phyloP scores from a whole-genome alignment of 35 echinoderm and acorn worm genomes.

The Lytechinus variegatus region DNA sequence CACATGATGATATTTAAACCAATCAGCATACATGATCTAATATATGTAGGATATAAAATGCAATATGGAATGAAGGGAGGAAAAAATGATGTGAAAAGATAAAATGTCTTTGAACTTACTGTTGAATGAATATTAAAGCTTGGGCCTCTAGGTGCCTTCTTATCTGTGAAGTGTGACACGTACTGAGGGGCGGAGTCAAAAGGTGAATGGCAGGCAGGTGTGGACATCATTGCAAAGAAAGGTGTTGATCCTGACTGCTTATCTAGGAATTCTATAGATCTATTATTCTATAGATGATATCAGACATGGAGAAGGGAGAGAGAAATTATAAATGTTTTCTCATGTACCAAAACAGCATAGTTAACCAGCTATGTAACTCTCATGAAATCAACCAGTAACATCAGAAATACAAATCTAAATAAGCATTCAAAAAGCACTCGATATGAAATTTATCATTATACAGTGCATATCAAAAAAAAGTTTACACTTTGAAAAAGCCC shows the following conservation, averaged over 20 bases:
- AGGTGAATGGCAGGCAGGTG: slow-evolving; percentile 92
- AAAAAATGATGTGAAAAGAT: too few species aligned
- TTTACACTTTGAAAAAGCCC: too few species aligned
- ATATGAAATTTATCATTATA: too few species aligned
- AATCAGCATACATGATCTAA: too few species aligned
- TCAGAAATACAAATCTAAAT: too few species aligned
- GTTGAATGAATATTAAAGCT: slow-evolving; percentile 69
- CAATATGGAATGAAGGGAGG: too few species aligned
- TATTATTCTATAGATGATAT: slow-evolving; percentile 71
- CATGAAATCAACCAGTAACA: too few species aligned
- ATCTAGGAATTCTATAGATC: slow-evolving; percentile 79
- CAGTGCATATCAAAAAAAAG: too few species aligned
- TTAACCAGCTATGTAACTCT: too few species aligned
- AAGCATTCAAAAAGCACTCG: too few species aligned
- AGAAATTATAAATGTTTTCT: not conserved
- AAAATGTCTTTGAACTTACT: not conserved
- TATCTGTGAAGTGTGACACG: slow-evolving; percentile 76
- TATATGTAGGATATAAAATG: too few species aligned
- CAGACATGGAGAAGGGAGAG: not conserved
- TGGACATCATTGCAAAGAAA: slow-evolving; percentile 97
- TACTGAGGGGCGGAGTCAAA: slow-evolving; percentile 98
- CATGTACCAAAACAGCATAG: not conserved
- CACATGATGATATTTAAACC: too few species aligned
- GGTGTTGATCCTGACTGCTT: slow-evolving; percentile 48
- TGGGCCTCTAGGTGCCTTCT: slow-evolving; percentile 75